These are phyloP conservation scores for Panzeria rudis DNA, from an alignment of 2,888 invertebrate species.

Conservation along the genomic window DNA sequence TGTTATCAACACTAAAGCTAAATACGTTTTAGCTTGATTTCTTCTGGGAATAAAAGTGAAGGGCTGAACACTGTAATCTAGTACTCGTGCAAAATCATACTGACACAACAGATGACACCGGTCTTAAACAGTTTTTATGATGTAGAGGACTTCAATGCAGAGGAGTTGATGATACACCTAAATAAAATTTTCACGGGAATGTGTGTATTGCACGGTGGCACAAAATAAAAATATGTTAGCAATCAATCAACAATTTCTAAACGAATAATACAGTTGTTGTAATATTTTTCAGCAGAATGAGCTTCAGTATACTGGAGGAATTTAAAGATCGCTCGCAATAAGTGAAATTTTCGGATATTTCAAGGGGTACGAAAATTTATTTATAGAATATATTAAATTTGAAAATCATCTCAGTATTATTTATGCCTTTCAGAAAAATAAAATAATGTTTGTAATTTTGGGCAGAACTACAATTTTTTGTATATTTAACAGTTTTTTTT, in stretches of 20 bases:
- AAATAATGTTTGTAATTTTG: too few relatives aligned
- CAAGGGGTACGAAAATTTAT: neutral
- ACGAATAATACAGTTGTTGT: too few relatives aligned
- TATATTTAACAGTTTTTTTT: too few relatives aligned
- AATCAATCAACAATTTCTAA: neutral
- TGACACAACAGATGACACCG: constrained; percentile 57
- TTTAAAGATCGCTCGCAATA: neutral
- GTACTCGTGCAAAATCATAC: constrained; percentile 13
- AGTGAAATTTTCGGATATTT: too few relatives aligned
- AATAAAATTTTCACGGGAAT: neutral
- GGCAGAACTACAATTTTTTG: too few relatives aligned
- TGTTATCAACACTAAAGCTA: constrained; percentile 72
- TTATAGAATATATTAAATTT: too few relatives aligned
- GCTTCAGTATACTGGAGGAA: too few relatives aligned
- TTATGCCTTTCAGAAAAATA: too few relatives aligned
- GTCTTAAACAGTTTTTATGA: constrained; percentile 51
- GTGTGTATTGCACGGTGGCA: neutral
- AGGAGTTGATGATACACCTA: constrained; percentile 26
- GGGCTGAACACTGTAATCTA: constrained; percentile 44
- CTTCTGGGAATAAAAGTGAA: constrained; percentile 79
- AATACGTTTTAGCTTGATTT: constrained; percentile 83
- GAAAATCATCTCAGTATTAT: too few relatives aligned
- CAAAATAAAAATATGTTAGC: neutral
- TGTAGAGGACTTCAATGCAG: constrained; percentile 2
- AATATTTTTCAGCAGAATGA: too few relatives aligned